Base-by-base conservation (phyloP, 2,888 invertebrate species). In the Eulithis prunata region DNA sequence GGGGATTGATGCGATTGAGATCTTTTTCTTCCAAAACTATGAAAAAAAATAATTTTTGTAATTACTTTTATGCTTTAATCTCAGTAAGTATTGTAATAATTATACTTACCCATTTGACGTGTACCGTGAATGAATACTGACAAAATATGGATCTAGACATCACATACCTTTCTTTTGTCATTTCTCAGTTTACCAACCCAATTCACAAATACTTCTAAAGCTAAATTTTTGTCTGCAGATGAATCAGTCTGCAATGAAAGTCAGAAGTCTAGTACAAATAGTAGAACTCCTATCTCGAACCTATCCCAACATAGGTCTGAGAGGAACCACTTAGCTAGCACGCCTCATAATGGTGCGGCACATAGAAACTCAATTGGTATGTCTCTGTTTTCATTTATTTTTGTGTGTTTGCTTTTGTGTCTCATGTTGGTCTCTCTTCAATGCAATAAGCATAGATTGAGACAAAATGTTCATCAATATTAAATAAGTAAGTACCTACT, bases 231-330 rank as follows among this genome's bases (percentile, higher is more conserved):
- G 78, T 90, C 85, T 84, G 86, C 92, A 92, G 92, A 92, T 91
- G 91, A 91, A 78, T 88, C 78, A 74, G 87, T 90, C 85, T 89
- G 89, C 88, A 90, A 81, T 76, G 92, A 91, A 82, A 90, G 79
- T 81, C 91, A 82, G 85, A 92, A 88, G 87, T 86, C 87, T 80
- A 83, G 80, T 86, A 86, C 75, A 74, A 82, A 79, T 75, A 84
- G 78, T 85, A 89, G 88, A 85, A 80, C 85, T 69, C 80, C 84
- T 74, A 82, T 75, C 71, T 83, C 78, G 78, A 84, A 78, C 70
- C 85, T 83, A 75, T 78, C 80, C 71, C 86, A 79, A 79, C 88
- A 82, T 75, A 91, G 90, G 88, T 73, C 85, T 69, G 92, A 92
- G 89, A 89, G 84, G 70, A 77, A 74, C 81, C 83, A 77, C 82